Percentiles rank a stretch among this genome's conserved stretches.
phyloP scores from a whole-genome alignment of 1,140 invertebrate species.

The Drosophila tsacasi region DNA sequence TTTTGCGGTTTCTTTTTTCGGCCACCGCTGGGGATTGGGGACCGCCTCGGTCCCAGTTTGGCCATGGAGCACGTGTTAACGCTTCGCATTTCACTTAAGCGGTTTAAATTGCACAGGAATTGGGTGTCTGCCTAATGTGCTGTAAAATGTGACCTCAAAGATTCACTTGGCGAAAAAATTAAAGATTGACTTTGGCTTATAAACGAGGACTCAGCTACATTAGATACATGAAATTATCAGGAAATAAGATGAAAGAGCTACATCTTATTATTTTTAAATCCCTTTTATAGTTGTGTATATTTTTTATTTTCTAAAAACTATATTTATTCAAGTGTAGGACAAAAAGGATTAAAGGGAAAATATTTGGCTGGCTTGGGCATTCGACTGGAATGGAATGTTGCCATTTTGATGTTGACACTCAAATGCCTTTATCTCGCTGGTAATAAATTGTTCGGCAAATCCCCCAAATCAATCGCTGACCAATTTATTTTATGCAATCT shows the following conservation, averaged over 20 bases:
- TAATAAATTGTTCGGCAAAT: constrained; percentile 60
- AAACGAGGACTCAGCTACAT: background rate
- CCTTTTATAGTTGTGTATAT: no score
- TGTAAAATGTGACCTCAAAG: constrained; percentile 43
- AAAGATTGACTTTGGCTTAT: background rate
- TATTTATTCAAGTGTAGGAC: constrained; percentile 24
- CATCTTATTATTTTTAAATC: no score
- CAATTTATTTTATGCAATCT: constrained; percentile 72
- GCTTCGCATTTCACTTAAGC: constrained; percentile 47
- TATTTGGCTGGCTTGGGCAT: constrained; percentile 28
- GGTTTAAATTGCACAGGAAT: constrained; percentile 29
- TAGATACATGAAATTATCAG: no score
- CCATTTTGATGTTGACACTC: constrained; percentile 55
- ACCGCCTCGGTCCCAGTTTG: constrained; percentile 13
- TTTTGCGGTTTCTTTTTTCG: constrained; percentile 74
- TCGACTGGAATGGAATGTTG: constrained; percentile 47
- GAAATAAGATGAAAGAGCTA: no score
- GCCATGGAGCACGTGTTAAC: constrained; percentile 53
- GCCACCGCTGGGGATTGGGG: constrained; percentile 20
- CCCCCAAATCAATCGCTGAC: constrained; percentile 66
- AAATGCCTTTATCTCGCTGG: constrained; percentile 50
- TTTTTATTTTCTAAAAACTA: background rate
- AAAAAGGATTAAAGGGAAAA: constrained; percentile 44
- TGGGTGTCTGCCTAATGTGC: constrained; percentile 40
- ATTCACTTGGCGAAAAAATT: constrained; percentile 10